Conservation (phyloP, 2,113 vertebrate species). For the Empidonax alnorum region DNA sequence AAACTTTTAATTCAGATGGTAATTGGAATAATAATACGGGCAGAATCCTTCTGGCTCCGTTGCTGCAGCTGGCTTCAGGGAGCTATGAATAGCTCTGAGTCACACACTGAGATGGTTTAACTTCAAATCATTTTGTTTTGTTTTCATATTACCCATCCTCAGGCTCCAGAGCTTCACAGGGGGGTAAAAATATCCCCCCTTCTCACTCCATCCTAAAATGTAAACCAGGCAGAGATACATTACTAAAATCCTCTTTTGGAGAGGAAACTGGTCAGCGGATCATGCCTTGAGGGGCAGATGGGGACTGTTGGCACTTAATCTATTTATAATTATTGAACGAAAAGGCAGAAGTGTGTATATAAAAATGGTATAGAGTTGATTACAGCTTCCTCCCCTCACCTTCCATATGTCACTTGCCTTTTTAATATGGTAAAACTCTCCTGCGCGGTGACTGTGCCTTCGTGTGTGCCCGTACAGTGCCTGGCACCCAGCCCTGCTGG, state of each 20-base stretch:
- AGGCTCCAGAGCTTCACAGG: slow-evolving; percentile 37
- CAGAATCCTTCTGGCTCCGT: slow-evolving; percentile 83
- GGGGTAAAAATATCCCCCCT: neutral
- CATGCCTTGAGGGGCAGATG: slow-evolving; percentile 52
- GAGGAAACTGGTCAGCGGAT: slow-evolving; percentile 46
- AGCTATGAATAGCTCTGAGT: slow-evolving; percentile 87
- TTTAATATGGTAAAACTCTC: slow-evolving; percentile 56
- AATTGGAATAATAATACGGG: slow-evolving; percentile 89
- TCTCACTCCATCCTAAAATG: slow-evolving; percentile 34
- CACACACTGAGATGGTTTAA: slow-evolving; percentile 78
- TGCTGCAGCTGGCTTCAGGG: slow-evolving; percentile 81
- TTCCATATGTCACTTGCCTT: slow-evolving; percentile 69
- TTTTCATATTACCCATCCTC: slow-evolving; percentile 59
- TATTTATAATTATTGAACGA: slow-evolving; percentile 73
- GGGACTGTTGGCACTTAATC: slow-evolving; percentile 68
- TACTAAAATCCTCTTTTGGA: slow-evolving; percentile 3
- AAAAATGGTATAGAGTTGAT: slow-evolving; percentile 68
- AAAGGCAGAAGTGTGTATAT: slow-evolving; percentile 69
- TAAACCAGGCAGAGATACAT: neutral
- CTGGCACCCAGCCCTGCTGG: neutral
- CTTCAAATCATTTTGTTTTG: slow-evolving; percentile 73
- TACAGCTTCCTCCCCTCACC: slow-evolving; percentile 68
- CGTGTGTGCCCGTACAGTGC: neutral
- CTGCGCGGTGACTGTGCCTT: neutral
- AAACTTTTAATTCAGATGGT: slow-evolving; percentile 90